Evolutionary conservation across 1,140 invertebrate species (phyloP), one percentile per base, ranked within the genome.

Genomic region (Macrobrachium nipponense): DNA sequence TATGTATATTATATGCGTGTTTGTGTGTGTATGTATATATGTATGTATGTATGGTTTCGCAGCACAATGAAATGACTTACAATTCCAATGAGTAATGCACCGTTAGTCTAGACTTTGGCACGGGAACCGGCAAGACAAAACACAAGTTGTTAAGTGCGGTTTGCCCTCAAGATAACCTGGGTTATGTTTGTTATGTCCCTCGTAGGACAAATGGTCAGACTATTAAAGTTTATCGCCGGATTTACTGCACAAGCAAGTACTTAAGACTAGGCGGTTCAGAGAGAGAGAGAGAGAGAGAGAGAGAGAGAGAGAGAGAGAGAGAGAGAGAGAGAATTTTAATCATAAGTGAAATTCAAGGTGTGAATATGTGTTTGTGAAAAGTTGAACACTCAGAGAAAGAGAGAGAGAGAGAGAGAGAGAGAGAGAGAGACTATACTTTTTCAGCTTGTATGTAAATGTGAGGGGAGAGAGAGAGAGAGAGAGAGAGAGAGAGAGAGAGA

Each of bases 361-460:
- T 36, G 27, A 36, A 36, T 36, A 36, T 36, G 27, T 36, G 27
- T 36, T 2, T 36, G 1, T 36, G 27, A 36, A 36, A 36, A 4
- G 27, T 36, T 36, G 27, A 36, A 51, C 36, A 23, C 36, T 2
- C 36, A 51, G 8, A 68, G 64, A 36, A 27, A 73, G 70, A 73
- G 70, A 73, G 70, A 73, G 70, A 73, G 70, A 73, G 70, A 73
- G 70, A 73, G 70, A 73, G 70, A 73, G 70, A 73, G 70, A 73
- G 70, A 73, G 70, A 73, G 70, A 73, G 70, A 73, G 70, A 73
- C 27, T 36, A 4, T 36, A 36, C 27, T 36, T 1, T 36, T 36
- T 36, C 27, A 36, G 1, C 4, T 36, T 36, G 4, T 36, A 36
- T 4, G 27, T 36, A 36, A 36, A 36, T 36, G 70, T n/a, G 70